Evolutionary conservation across 2,888 invertebrate genomes (phyloP), one percentile per base, ranked within the genome.

Genomic region (Coelinius sp.): DNA sequence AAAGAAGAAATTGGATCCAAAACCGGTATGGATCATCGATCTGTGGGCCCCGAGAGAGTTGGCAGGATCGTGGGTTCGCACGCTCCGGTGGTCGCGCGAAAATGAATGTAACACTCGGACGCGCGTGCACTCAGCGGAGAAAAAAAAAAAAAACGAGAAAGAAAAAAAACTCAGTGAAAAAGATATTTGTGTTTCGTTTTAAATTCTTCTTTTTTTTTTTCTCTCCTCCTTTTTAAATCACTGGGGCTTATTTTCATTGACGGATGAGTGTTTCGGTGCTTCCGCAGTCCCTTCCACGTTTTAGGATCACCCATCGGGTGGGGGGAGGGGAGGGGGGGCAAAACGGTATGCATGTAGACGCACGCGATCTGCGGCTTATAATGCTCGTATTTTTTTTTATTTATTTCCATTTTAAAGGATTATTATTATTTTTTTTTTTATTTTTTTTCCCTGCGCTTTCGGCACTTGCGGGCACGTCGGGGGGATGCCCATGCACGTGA

Each of bases 21-120:
- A 71, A 71, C 71, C 71, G 71, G 68, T 71, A 71, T 71, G 71
- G 71, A 71, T 71, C 67, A 71, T 71, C 71, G 71, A 68, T 71
- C 63, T 63, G 41, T 56, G 71, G 31, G 67, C 35, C 52, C 68
- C 68, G 68, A 67, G 68, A 63, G 71, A 71, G 63, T 68, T 67
- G 71, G 68, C 63, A 63, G 62, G 63, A 71, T 71, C 71, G 52
- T 67, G 63, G 52, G 71, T 68, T 71, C 71, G 71, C 71, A 71
- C 71, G 71, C 71, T 68, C 68, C 68, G 71, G 71, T 71, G 71
- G 71, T 63, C 71, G 71, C 67, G 71, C 63, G 71, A 71, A 71
- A 71, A 71, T 71, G 52, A 71, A 68, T 71, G 71, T 71, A 64
- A 71, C 67, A 71, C 62, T 71, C 71, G 44, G 59, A 66, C 71